Conservation (phyloP, 2,113 vertebrate genomes). For the Patagioenas fasciata region DNA sequence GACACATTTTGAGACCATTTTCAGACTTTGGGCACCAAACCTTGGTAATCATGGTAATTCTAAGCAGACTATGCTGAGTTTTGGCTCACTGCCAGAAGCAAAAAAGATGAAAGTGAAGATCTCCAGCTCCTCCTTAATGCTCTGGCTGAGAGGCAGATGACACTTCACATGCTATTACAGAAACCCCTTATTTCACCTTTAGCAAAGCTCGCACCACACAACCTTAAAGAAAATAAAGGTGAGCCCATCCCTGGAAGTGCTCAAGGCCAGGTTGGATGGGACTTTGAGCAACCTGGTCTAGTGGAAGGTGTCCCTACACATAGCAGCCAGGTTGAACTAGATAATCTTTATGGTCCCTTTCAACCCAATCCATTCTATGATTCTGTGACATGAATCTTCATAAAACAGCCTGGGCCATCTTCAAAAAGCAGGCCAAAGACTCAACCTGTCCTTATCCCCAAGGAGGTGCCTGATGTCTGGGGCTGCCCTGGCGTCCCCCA, state of each 20-base stretch:
- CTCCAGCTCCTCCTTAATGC: neutral
- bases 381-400: neutral
- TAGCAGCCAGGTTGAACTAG: no score
- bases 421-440: neutral
- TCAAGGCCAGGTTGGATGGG: no score
- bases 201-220: neutral
- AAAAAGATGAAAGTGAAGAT: neutral
- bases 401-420: neutral
- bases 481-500: neutral
- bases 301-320: no score
- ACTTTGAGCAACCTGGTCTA: neutral
- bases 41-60: neutral
- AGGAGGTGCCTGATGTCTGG: accelerated
- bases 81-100: neutral
- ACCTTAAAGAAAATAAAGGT: neutral
- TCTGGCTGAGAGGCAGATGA: neutral
- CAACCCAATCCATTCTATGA: no score
- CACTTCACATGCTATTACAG: neutral
- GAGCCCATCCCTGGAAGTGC: neutral
- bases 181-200: accelerated
- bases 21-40: neutral
- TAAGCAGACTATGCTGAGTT: neutral
- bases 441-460: neutral
- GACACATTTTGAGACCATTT: neutral
- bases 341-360: no score